Evolutionary conservation across 2,888 invertebrate genomes (phyloP).

Genomic region (Heliconius ismenius): DNA sequence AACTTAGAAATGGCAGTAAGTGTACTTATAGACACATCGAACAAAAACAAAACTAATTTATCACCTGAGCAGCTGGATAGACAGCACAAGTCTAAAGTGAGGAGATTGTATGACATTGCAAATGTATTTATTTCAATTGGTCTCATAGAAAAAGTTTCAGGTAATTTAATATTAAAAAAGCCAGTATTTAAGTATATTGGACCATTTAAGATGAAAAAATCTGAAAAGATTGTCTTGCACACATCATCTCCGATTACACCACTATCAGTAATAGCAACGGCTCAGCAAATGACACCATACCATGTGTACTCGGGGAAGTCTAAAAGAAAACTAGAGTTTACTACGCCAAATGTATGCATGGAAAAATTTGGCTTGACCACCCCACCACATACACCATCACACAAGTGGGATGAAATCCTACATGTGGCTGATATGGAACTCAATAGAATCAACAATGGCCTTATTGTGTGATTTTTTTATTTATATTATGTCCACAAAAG

Average conservation of each 20-base stretch:
- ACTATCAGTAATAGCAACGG: slow-evolving; percentile 58
- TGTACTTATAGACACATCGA: slow-evolving; percentile 81
- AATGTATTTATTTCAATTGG: slow-evolving; percentile 89
- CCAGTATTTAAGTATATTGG: slow-evolving; percentile 86
- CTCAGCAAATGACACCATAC: slow-evolving; percentile 58
- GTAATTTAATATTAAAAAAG: slow-evolving; percentile 83
- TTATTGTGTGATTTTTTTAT: slow-evolving; percentile 60
- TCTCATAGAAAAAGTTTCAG: slow-evolving; percentile 86
- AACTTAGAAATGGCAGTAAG: slow-evolving; percentile 86
- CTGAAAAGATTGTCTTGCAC: slow-evolving; percentile 56
- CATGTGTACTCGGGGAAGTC: slow-evolving; percentile 70
- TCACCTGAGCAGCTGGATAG: slow-evolving; percentile 79
- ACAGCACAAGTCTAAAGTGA: slow-evolving; percentile 85
- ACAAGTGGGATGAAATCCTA: slow-evolving; percentile 82
- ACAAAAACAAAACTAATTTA: slow-evolving; percentile 75
- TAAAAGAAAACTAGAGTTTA: slow-evolving; percentile 76
- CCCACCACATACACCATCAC: slow-evolving; percentile 74
- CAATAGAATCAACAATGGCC: slow-evolving; percentile 78
- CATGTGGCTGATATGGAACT: slow-evolving; percentile 83
- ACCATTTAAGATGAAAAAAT: slow-evolving; percentile 69
- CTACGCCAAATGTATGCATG: slow-evolving; percentile 65
- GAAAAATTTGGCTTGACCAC: slow-evolving; percentile 68
- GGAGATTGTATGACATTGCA: slow-evolving; percentile 89
- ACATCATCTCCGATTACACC: slow-evolving; percentile 73
- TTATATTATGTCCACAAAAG: slow-evolving; percentile 26